Evolutionary conservation across 2,113 vertebrate species (phyloP), one percentile per base, ranked within the genome.

Genomic region (Hassar affinis): DNA sequence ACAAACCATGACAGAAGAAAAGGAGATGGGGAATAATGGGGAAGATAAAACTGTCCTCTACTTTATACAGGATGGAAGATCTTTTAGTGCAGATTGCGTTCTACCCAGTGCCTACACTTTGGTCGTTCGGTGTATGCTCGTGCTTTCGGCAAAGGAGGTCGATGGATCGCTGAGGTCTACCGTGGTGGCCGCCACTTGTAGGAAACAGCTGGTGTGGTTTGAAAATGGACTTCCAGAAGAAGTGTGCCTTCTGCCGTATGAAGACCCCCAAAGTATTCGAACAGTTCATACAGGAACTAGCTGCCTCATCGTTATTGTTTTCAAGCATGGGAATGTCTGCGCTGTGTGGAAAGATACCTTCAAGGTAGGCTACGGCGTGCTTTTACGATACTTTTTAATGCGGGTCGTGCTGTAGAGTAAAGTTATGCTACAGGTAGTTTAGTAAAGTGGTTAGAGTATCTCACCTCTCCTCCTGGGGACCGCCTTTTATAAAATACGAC

Each of bases 131-230:
- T 95, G 92, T 86, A 81, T 96, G 78, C 71, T 86, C 1, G 76
- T 97, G 52, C 92, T 92, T 69, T 91, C 91, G 10, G 90, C 86
- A 1, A 88, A 94, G 54, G 82, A 87, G 3, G 22, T 76, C 11
- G 90, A 89, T 5, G 86, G 85, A 9, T 89, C 85, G 9, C 88
- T 95, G 79, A 91, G 27, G 78, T 91, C 93, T 15, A 89, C 92
- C 4, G 89, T 95, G 79, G 87, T 96, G 11, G 95, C 92, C 18
- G 83, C 94, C 42, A 98, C 96, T 1, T 91, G 80, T 77, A 94
- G 90, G 78, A 95, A 93, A 85, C 97, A 98, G 75, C 91, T 99
- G 18, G 90, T 99, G 88, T 93, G 90, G 85, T 96, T 98, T 88
- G 94, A 96, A 81, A 91, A 95, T 87, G 96, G 96, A 30, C 38